These are phyloP conservation scores for Ameiurus melas DNA, from an alignment of 2,113 vertebrate genomes.

Conservation along the genomic window DNA sequence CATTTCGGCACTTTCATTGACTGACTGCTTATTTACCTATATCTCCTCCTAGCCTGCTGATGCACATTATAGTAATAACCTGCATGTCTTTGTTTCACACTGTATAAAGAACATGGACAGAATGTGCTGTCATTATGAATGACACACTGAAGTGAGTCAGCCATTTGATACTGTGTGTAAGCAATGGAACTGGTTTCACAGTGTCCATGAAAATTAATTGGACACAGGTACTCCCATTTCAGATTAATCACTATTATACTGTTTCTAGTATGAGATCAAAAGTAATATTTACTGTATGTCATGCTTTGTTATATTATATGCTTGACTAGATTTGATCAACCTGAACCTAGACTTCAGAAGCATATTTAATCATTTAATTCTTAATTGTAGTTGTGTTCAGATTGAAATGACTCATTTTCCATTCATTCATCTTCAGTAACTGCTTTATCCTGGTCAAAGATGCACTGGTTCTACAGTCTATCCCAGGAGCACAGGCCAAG, in stretches of 20 bases:
- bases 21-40: background rate
- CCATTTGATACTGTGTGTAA: background rate
- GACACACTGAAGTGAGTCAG: background rate
- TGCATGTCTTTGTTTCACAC: background rate
- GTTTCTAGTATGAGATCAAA: background rate
- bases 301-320: background rate
- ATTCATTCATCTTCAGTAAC: background rate
- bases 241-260: background rate
- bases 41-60: background rate
- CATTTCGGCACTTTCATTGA: background rate
- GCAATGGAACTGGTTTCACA: background rate
- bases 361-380: background rate
- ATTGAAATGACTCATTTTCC: background rate
- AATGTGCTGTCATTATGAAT: background rate
- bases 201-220: slow-evolving; percentile 3
- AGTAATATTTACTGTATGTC: background rate
- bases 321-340: background rate
- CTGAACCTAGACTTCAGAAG: background rate
- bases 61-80: background rate
- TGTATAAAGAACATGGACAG: background rate
- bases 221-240: too few relatives aligned
- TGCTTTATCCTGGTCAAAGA: background rate
- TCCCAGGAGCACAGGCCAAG: background rate
- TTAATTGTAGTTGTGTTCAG: background rate
- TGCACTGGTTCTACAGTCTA: background rate